Percentiles rank a stretch among this genome's conserved stretches.
phyloP scores from a whole-genome alignment of 1,140 invertebrate species.

The Trigoniulus corallinus region DNA sequence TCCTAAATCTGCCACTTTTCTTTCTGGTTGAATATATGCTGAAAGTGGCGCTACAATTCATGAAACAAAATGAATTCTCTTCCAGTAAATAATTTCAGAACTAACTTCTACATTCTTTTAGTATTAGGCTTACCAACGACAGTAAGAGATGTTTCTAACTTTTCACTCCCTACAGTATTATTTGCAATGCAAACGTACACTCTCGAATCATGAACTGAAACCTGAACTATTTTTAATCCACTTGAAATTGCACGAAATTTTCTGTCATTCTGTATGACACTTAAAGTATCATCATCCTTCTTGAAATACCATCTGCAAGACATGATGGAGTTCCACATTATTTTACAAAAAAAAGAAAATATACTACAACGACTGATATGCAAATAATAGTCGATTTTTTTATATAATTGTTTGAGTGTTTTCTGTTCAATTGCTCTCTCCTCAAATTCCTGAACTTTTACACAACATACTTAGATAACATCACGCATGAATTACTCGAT shows the following conservation, averaged over 20 bases:
- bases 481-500: no score
- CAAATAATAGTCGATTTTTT: no score
- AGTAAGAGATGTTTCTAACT: conserved; percentile 38
- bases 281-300: background rate
- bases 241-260: background rate
- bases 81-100: no score
- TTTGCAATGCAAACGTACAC: background rate
- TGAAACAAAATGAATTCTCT: conserved; percentile 7
- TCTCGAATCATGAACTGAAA: conserved; percentile 21
- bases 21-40: conserved; percentile 50
- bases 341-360: no score
- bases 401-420: no score
- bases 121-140: conserved; percentile 49
- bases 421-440: no score
- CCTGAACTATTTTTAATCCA: background rate
- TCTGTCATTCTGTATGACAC: background rate
- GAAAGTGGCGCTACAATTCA: conserved; percentile 44
- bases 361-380: no score
- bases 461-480: no score
- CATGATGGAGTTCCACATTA: no score
- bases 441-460: no score
- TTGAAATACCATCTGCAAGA: background rate
- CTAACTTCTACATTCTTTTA: no score
- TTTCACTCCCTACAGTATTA: conserved; percentile 13
- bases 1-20: conserved; percentile 59